Percentiles rank a stretch among this genome's conserved stretches.
These are phyloP conservation scores for Pavo muticus DNA, from an alignment of 2,113 vertebrate genomes.

Conservation along the genomic window DNA sequence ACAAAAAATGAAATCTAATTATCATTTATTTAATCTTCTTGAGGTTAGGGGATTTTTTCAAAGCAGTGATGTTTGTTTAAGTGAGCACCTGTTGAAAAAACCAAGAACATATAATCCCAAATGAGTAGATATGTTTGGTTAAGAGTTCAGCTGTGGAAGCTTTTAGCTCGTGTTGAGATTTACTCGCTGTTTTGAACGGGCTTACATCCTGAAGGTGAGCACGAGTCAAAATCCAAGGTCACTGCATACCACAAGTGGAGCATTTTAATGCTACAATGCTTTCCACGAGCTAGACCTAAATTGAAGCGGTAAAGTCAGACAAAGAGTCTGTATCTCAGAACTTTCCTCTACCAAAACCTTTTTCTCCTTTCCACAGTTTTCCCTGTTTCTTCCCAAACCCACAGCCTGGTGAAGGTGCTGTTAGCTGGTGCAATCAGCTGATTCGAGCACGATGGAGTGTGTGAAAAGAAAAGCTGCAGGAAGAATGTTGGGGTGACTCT, in stretches of 20 bases:
- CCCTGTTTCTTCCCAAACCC: not conserved
- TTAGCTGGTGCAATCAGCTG: not conserved
- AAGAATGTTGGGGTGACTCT: not conserved
- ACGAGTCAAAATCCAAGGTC: not conserved
- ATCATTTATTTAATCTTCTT: not conserved
- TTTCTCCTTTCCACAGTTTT: not conserved
- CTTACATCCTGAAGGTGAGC: not conserved
- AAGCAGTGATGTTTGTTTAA: not conserved
- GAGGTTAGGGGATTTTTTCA: slow-evolving; percentile 12
- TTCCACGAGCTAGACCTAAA: not conserved
- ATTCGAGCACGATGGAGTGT: not conserved
- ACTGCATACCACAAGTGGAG: not conserved
- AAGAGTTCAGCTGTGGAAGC: not conserved
- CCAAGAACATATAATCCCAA: not conserved
- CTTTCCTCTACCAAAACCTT: not conserved
- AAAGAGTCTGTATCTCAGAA: not conserved
- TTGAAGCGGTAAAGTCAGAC: not conserved
- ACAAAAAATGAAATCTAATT: not conserved
- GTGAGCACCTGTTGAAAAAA: slow-evolving; percentile 8
- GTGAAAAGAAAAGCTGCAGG: not conserved
- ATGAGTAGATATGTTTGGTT: not conserved
- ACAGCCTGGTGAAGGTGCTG: not conserved
- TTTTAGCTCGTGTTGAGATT: not conserved
- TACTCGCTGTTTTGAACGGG: not conserved
- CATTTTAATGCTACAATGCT: not conserved